These are phyloP conservation scores for Elgaria multicarinata DNA, from an alignment of 2,113 vertebrate species.

Conservation along the genomic window DNA sequence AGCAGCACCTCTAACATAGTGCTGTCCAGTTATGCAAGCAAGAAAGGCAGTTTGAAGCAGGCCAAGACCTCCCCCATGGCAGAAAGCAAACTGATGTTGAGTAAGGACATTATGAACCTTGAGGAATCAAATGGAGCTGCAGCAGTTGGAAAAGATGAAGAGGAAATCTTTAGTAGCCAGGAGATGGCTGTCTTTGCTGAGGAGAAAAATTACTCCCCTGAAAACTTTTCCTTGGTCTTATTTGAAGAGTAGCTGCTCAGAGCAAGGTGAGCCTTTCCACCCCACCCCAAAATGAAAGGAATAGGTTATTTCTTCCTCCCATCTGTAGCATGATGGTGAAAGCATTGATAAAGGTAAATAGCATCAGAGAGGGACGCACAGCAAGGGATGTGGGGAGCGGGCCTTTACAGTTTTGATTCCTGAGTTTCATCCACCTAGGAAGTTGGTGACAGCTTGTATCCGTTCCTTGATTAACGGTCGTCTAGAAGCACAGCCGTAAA, in stretches of 20 bases:
- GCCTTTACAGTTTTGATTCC: background rate
- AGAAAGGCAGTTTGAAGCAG: background rate
- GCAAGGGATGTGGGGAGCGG: background rate
- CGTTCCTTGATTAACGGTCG: background rate
- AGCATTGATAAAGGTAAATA: background rate
- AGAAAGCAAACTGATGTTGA: background rate
- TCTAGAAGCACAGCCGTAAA: background rate
- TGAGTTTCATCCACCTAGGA: background rate
- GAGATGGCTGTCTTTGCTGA: background rate
- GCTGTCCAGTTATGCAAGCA: background rate
- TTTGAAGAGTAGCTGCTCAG: background rate
- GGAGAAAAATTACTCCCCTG: background rate
- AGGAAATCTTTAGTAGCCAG: background rate
- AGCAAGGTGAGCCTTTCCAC: background rate
- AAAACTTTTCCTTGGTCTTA: background rate
- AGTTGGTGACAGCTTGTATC: background rate
- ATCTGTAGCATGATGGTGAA: no score
- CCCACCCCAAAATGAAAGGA: background rate
- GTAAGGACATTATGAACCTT: background rate
- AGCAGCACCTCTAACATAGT: background rate
- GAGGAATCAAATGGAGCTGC: background rate
- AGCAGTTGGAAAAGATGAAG: background rate
- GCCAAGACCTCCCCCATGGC: background rate
- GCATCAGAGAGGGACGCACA: background rate
- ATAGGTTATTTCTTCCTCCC: background rate